phyloP scores from a whole-genome alignment of 2,797 vertebrate genomes.

The Muraenolepis orangiensis region DNA sequence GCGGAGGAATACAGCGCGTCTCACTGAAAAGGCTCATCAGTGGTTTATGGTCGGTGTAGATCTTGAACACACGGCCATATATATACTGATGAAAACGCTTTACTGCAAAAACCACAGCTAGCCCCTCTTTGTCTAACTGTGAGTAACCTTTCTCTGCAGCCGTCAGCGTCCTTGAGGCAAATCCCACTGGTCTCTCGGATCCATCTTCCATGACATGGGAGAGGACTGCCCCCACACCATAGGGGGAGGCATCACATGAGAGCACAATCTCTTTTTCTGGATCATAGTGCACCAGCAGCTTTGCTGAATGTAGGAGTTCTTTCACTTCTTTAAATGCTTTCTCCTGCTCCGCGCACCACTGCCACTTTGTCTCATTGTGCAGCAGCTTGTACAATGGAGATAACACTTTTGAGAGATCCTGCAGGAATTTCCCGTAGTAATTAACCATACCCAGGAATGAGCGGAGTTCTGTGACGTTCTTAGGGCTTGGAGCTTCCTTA shows the following conservation, averaged over 20 bases:
- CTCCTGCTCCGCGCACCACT: too few relatives aligned
- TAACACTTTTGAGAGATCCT: too few relatives aligned
- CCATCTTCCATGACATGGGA: background rate
- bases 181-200: conserved; percentile 4
- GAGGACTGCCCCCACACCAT: background rate
- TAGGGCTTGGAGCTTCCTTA: too few relatives aligned
- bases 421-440: too few relatives aligned
- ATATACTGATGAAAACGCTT: conserved; percentile 30
- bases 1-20: background rate
- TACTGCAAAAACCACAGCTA: conserved; percentile 21
- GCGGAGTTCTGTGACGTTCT: too few relatives aligned
- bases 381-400: too few relatives aligned
- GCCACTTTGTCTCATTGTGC: too few relatives aligned
- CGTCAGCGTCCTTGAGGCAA: background rate
- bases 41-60: conserved; percentile 25
- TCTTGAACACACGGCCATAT: conserved; percentile 17
- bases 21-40: conserved; percentile 27
- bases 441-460: too few relatives aligned
- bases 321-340: background rate
- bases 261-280: conserved; percentile 5
- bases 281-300: conserved; percentile 21
- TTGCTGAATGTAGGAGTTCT: conserved; percentile 9
- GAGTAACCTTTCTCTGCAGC: conserved; percentile 16
- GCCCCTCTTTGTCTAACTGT: conserved; percentile 29
- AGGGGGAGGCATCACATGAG: conserved; percentile 5